These are phyloP conservation scores for Phragmatobia fuliginosa DNA, from an alignment of 2,888 invertebrate genomes.

Conservation along the genomic window DNA sequence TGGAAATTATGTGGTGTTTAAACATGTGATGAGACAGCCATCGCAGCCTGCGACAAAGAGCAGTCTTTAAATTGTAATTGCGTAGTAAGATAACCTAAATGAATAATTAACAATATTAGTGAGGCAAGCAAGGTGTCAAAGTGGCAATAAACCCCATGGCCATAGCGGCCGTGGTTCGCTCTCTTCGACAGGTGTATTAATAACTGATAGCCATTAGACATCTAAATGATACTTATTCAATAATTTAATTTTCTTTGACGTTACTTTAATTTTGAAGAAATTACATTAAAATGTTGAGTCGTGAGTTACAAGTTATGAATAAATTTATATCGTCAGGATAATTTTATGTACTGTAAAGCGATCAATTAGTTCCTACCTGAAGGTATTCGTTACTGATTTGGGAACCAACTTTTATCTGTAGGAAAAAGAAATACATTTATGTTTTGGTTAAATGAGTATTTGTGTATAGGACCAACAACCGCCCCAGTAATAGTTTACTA, in stretches of 20 bases:
- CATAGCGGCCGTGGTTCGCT: neutral
- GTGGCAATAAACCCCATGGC: constrained; percentile 1
- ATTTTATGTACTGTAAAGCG: neutral
- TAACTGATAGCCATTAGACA: neutral
- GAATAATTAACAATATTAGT: constrained; percentile 12
- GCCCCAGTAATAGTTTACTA: neutral
- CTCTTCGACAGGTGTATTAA: constrained; percentile 2
- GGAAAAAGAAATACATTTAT: neutral
- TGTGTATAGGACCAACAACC: neutral
- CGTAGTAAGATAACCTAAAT: constrained; percentile 7
- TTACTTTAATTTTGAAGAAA: constrained; percentile 2
- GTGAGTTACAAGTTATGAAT: neutral
- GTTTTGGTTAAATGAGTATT: neutral
- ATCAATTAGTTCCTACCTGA: neutral
- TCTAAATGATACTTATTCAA: constrained; percentile 9
- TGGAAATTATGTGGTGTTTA: neutral
- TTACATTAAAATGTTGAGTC: neutral
- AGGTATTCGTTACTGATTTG: neutral
- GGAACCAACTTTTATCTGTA: neutral
- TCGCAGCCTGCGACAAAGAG: neutral
- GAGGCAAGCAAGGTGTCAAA: neutral
- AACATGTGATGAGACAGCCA: neutral
- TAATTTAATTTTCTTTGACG: neutral
- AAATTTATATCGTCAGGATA: neutral
- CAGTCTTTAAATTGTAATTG: neutral